Evolutionary conservation across 2,113 vertebrate species (phyloP), one percentile per base, ranked within the genome.

Genomic region (Aramus guarauna): DNA sequence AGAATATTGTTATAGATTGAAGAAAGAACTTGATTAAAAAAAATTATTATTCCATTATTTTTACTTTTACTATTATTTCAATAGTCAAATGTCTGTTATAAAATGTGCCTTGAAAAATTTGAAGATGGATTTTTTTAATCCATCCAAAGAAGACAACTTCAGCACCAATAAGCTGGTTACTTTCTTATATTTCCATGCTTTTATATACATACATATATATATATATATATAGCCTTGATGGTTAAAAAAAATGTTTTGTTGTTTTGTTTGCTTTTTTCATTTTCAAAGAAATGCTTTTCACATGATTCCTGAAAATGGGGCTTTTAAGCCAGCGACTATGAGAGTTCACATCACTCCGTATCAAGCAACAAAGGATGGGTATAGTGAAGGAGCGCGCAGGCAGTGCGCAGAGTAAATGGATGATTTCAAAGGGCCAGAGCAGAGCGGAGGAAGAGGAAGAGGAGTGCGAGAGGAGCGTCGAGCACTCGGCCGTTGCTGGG

Each of bases 1-100:
- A 76, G 79, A 94, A 86, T 94, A 88, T 75, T 84, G 56, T 82
- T 87, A 87, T 50, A 87, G 89, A 85, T 56, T 89, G 80, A 89
- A 92, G 21, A 48, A 18, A 72, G 39, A 87, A 73, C 32, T 18
- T 76, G 45, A 68, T 84, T 36, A 39, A 88, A 34, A 66, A n/a
- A 75, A 76, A 64, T 12, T 32, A 74, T 58, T n/a, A 67, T 36
- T 92, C 64, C 48, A 78, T 95, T 95, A 87, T 92, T 95, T 97
- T 87, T 75, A 58, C 53, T 94, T 90, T 79, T 88, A 78, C 66
- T 81, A 53, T 81, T 92, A 88, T 94, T 93, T 94, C 88, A 79
- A n/a, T 79, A 76, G 48, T 64, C 17, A 91, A 91, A 95, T 63
- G 8, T 48, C 62, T 76, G 45, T 58, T 95, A 69, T 72, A 94